Evolutionary conservation across 2,113 vertebrate species (phyloP).

Genomic region (Lanius ludovicianus): DNA sequence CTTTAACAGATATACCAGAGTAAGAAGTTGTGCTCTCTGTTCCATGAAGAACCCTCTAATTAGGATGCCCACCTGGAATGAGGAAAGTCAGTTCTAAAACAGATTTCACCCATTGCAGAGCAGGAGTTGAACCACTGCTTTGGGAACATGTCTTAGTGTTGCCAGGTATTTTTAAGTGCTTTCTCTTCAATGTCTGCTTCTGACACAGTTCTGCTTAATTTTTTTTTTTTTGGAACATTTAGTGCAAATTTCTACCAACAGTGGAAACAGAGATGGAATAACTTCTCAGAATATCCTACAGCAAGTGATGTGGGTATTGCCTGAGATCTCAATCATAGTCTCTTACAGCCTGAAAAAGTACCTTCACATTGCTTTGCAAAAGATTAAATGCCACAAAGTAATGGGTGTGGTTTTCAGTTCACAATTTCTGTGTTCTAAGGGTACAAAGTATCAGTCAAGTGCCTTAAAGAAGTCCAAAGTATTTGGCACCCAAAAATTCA

Average conservation of each 20-base stretch:
- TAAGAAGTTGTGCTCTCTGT: background rate
- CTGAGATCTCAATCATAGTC: background rate
- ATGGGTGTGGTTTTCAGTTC: background rate
- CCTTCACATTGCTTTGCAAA: background rate
- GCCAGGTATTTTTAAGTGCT: constrained; percentile 1
- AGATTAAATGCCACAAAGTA: background rate
- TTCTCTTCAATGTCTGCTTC: background rate
- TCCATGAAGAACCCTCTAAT: background rate
- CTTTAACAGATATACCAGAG: background rate
- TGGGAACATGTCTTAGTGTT: background rate
- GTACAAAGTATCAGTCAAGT: background rate
- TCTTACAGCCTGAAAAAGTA: background rate
- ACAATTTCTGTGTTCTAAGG: background rate
- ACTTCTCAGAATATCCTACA: background rate
- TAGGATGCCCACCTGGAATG: background rate
- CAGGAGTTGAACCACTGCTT: background rate
- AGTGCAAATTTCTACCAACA: background rate
- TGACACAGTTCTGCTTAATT: background rate
- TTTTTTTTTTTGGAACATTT: background rate
- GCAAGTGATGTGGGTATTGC: background rate
- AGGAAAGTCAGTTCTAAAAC: background rate
- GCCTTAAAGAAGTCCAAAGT: background rate
- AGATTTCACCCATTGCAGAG: background rate
- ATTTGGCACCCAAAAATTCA: background rate
- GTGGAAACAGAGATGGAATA: background rate